phyloP scores from a whole-genome alignment of 1,140 invertebrate species.

The Drosophila oshimai region DNA sequence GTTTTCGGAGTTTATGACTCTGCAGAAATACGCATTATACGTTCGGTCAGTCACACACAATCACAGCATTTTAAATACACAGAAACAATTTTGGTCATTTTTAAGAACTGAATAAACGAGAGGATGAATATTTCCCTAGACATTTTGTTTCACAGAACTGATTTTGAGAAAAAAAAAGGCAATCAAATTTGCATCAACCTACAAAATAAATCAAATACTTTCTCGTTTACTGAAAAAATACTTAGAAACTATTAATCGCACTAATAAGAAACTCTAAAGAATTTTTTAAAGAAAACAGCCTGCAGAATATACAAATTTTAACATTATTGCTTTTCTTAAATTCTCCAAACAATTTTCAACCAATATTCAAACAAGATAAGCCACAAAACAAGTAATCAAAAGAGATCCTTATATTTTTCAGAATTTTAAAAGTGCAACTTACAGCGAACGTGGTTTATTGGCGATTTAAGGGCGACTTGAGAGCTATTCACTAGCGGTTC shows the following conservation, averaged over 20 bases:
- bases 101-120: too few relatives aligned
- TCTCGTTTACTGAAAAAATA: too few relatives aligned
- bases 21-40: conserved; percentile 26
- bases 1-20: conserved; percentile 28
- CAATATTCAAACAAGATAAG: not conserved
- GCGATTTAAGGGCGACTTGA: not conserved
- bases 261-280: not conserved
- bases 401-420: not conserved
- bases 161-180: not conserved
- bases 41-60: conserved; percentile 3
- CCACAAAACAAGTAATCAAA: not conserved
- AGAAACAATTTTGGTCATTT: not conserved
- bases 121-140: not conserved
- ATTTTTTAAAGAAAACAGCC: not conserved
- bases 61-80: conserved; percentile 2
- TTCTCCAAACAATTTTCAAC: not conserved
- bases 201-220: not conserved
- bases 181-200: not conserved
- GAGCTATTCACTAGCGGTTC: not conserved
- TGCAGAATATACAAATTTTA: too few relatives aligned
- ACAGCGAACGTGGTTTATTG: conserved; percentile 37
- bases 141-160: not conserved
- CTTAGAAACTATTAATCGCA: not conserved
- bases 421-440: conserved; percentile 32
- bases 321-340: too few relatives aligned